These are phyloP conservation scores for Cettia cetti DNA, from an alignment of 2,113 vertebrate genomes.

Conservation along the genomic window DNA sequence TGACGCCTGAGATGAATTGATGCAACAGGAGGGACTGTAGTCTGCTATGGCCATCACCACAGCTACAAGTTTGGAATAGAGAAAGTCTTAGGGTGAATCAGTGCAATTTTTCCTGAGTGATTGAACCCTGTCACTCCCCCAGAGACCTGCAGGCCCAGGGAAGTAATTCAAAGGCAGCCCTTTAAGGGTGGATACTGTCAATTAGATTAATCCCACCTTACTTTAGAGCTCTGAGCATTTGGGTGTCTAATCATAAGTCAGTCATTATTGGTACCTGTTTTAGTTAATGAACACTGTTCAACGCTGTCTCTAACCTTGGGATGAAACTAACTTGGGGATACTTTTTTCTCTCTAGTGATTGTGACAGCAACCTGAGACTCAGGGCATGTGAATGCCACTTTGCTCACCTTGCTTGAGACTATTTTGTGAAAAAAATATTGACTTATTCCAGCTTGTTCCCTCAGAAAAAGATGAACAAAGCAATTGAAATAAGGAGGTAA, in stretches of 20 bases:
- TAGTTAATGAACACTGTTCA: neutral
- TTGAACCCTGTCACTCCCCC: neutral
- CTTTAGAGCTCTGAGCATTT: neutral
- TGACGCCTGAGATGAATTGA: neutral
- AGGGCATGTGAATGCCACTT: neutral
- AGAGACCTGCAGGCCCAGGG: neutral
- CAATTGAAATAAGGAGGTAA: neutral
- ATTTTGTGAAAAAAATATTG: neutral
- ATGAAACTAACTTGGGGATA: neutral
- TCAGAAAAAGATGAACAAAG: neutral
- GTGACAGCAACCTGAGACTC: neutral
- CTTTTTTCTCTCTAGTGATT: neutral
- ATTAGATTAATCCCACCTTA: neutral
- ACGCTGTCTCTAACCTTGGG: neutral
- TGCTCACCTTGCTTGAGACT: neutral
- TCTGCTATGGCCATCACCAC: neutral
- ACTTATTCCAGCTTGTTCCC: neutral
- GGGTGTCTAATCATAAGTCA: neutral
- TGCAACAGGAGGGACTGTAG: fast-evolving
- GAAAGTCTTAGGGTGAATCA: neutral
- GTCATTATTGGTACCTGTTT: neutral
- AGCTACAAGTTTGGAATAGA: neutral
- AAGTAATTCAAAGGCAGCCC: neutral
- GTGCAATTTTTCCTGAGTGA: neutral
- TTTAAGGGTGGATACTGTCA: neutral